Evolutionary conservation across 2,888 invertebrate species (phyloP).

Genomic region (Euplexia lucipara): DNA sequence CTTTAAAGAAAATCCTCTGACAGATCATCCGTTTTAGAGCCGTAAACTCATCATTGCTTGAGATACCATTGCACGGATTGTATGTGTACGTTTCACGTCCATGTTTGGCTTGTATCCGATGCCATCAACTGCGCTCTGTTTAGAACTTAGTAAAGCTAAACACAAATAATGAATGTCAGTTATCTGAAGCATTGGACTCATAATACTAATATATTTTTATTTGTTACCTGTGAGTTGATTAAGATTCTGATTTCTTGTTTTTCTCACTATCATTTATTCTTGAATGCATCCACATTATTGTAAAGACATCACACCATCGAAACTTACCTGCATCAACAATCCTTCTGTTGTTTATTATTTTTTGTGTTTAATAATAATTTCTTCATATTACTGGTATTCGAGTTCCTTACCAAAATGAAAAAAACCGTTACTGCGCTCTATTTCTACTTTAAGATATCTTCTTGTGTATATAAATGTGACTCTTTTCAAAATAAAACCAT

Average conservation of each 20-base stretch:
- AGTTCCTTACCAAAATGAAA: too few relatives aligned
- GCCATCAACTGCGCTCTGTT: slow-evolving; percentile 70
- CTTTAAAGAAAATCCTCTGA: neutral
- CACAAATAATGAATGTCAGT: slow-evolving; percentile 63
- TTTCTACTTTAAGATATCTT: too few relatives aligned
- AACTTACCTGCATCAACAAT: slow-evolving; percentile 85
- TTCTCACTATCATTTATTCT: slow-evolving; percentile 63
- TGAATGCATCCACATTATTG: slow-evolving; percentile 75
- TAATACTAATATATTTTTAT: slow-evolving; percentile 61
- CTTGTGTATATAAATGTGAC: too few relatives aligned
- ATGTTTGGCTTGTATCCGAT: slow-evolving; percentile 59
- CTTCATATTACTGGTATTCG: slow-evolving; percentile 39
- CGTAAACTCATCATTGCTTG: slow-evolving; percentile 64
- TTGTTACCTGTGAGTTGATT: slow-evolving; percentile 51
- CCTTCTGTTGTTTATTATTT: slow-evolving; percentile 64
- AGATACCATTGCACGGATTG: slow-evolving; percentile 69
- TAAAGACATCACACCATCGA: slow-evolving; percentile 89
- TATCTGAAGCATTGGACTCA: slow-evolving; percentile 61
- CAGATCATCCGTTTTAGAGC: slow-evolving; percentile 68
- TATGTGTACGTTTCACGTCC: slow-evolving; percentile 45
- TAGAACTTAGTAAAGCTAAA: slow-evolving; percentile 70
- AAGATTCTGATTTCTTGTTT: slow-evolving; percentile 49
- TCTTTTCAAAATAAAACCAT: too few relatives aligned
- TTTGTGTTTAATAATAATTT: slow-evolving; percentile 65
- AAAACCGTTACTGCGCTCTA: too few relatives aligned